Evolutionary conservation across 2,888 invertebrate genomes (phyloP).

Genomic region (Deroplatys truncata): DNA sequence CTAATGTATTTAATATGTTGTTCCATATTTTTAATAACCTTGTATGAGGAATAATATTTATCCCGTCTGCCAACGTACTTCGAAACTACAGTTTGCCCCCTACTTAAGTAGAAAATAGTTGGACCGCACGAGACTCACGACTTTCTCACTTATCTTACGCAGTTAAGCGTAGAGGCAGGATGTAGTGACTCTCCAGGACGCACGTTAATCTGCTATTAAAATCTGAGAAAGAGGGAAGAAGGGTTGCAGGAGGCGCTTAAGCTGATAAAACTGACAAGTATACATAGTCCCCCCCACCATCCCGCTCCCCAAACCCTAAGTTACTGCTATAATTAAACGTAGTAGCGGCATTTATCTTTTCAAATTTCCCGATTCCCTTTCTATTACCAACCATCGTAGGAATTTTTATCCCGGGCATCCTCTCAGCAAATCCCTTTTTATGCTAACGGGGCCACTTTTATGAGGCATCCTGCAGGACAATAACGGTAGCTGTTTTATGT

Average conservation of each 20-base stretch:
- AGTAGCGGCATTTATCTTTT: neutral
- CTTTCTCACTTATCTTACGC: neutral
- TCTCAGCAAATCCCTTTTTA: neutral
- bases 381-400: neutral
- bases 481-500: neutral
- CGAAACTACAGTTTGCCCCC: too few relatives aligned
- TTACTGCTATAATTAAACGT: neutral
- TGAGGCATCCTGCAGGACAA: neutral
- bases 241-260: neutral
- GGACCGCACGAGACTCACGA: neutral
- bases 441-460: neutral
- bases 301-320: neutral
- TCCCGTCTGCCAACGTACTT: too few relatives aligned
- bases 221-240: neutral
- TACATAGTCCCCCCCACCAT: neutral
- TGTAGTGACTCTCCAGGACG: neutral
- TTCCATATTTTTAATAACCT: too few relatives aligned
- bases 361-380: neutral
- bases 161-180: neutral
- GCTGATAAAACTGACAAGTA: conserved; percentile 10
- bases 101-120: too few relatives aligned
- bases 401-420: neutral
- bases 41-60: too few relatives aligned
- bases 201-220: conserved; percentile 10
- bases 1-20: too few relatives aligned